Conservation (phyloP, 2,797 vertebrate species). For the Cryptoprocta ferox region DNA sequence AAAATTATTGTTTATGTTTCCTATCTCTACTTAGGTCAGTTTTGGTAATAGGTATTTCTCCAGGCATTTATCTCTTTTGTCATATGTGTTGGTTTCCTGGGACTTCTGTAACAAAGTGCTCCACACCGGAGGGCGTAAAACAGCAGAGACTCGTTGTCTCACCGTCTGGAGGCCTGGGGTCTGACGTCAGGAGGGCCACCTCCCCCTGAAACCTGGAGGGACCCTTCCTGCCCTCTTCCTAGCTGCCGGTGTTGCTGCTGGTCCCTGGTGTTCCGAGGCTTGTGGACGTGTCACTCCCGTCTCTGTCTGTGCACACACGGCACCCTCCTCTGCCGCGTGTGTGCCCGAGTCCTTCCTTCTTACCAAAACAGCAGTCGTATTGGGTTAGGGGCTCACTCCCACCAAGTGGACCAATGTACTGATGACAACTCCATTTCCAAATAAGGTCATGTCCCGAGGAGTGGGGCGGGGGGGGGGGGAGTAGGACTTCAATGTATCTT, state of each 20-base stretch:
- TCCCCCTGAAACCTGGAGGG: neutral
- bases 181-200: neutral
- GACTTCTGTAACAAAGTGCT: neutral
- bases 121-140: neutral
- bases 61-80: neutral
- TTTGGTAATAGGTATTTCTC: neutral
- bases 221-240: neutral
- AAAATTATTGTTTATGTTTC: neutral
- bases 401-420: fast-evolving
- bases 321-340: neutral
- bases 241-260: neutral
- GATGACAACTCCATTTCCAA: fast-evolving
- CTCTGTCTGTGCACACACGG: neutral
- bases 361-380: fast-evolving
- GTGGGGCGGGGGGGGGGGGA: neutral
- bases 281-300: fast-evolving
- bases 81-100: neutral
- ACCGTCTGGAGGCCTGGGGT: neutral
- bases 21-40: neutral
- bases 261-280: neutral
- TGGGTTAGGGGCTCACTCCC: neutral
- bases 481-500: neutral
- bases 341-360: neutral
- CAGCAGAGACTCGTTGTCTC: neutral
- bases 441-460: too few relatives aligned